Percentiles rank a stretch among this genome's conserved stretches.
Conservation (phyloP, 2,113 vertebrate species). For the Antechinus stuartii region DNA sequence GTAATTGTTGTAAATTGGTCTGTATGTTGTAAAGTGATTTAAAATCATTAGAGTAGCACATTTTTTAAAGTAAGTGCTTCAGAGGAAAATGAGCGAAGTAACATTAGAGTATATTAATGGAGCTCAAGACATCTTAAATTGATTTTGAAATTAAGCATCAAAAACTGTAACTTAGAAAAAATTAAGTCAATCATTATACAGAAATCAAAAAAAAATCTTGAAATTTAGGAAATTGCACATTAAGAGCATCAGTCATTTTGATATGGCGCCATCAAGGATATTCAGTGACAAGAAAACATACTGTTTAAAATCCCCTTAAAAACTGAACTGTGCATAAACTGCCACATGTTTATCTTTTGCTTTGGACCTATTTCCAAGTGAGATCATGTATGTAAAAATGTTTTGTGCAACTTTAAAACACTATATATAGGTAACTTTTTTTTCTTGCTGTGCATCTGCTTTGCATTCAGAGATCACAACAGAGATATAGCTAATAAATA, state of each 20-base stretch:
- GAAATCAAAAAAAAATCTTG: slow-evolving; percentile 80
- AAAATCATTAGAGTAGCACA: slow-evolving; percentile 85
- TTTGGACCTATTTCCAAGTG: background rate
- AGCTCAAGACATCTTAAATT: slow-evolving; percentile 84
- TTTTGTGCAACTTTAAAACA: background rate
- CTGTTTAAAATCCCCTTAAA: slow-evolving; percentile 75
- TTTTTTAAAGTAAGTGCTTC: slow-evolving; percentile 84
- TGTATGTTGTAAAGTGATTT: slow-evolving; percentile 84
- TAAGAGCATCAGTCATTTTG: slow-evolving; percentile 81
- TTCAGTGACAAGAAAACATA: slow-evolving; percentile 70
- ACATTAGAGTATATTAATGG: slow-evolving; percentile 82
- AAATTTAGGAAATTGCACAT: slow-evolving; percentile 81
- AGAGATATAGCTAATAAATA: background rate
- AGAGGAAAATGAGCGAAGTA: slow-evolving; percentile 80
- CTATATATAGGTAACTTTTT: background rate
- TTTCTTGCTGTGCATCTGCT: background rate
- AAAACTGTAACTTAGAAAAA: slow-evolving; percentile 82
- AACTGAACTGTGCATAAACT: slow-evolving; percentile 39
- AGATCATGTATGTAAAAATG: background rate
- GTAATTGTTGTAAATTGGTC: slow-evolving; percentile 86
- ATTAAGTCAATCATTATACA: slow-evolving; percentile 83
- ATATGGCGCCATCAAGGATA: slow-evolving; percentile 79
- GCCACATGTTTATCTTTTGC: slow-evolving; percentile 39
- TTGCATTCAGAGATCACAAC: background rate
- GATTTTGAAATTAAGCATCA: slow-evolving; percentile 86